Conservation (phyloP, 1,140 invertebrate genomes). For the Luehdorfia chinensis region DNA sequence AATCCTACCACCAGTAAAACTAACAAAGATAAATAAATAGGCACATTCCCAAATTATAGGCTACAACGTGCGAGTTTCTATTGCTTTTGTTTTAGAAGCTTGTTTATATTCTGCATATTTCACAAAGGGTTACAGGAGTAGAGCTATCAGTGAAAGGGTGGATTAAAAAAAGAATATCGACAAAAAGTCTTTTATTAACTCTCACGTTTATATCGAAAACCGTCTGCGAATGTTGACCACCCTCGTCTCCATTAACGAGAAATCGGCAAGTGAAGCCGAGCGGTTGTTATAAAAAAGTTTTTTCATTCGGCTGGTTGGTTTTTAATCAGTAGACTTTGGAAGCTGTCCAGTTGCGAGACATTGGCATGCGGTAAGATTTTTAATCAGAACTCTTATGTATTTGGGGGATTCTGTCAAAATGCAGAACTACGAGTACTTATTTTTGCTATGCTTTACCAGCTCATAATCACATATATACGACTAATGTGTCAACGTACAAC, state of each 20-base stretch:
- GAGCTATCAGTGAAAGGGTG: not conserved
- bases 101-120: too few relatives aligned
- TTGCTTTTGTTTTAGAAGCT: too few relatives aligned
- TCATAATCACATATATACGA: too few relatives aligned
- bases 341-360: constrained; percentile 37
- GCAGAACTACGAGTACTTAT: not conserved
- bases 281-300: constrained; percentile 31
- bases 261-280: constrained; percentile 22
- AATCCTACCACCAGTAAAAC: too few relatives aligned
- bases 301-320: constrained; percentile 36
- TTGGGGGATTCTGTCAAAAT: constrained; percentile 6
- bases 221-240: not conserved
- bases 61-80: too few relatives aligned
- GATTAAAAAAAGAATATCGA: not conserved
- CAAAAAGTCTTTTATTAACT: not conserved
- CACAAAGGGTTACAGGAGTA: not conserved
- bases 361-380: constrained; percentile 37
- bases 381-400: constrained; percentile 41
- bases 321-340: constrained; percentile 61
- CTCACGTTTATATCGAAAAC: not conserved
- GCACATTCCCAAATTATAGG: too few relatives aligned
- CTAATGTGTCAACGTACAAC: too few relatives aligned
- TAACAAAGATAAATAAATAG: too few relatives aligned
- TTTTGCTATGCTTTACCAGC: too few relatives aligned
- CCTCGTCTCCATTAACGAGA: constrained; percentile 21